Evolutionary conservation across 2,113 vertebrate species (phyloP).

Genomic region (Paramisgurnus dabryanus): DNA sequence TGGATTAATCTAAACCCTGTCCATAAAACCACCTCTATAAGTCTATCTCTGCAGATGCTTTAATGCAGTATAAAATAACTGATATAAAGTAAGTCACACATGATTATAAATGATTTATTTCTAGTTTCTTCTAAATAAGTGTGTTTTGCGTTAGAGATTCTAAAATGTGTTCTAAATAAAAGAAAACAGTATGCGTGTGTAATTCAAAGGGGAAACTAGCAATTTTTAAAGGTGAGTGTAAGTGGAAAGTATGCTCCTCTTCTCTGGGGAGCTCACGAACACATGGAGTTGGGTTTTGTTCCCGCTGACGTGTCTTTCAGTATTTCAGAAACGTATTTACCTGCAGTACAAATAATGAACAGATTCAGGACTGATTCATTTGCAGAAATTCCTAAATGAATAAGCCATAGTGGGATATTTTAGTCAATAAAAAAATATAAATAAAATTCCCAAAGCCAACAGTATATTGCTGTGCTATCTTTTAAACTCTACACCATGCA

Average conservation of each 20-base stretch:
- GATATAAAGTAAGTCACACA: too few relatives aligned
- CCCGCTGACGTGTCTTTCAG: slow-evolving; percentile 29
- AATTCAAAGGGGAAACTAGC: not conserved
- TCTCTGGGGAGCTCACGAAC: slow-evolving; percentile 61
- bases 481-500: slow-evolving; percentile 20
- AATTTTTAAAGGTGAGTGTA: slow-evolving; percentile 50
- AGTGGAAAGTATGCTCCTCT: slow-evolving; percentile 30
- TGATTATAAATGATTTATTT: too few relatives aligned
- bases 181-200: not conserved
- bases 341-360: too few relatives aligned
- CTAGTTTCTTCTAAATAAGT: too few relatives aligned
- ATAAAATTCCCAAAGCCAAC: not conserved
- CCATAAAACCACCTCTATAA: too few relatives aligned
- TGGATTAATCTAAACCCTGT: too few relatives aligned
- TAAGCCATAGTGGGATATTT: too few relatives aligned
- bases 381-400: too few relatives aligned
- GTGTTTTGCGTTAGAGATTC: not conserved
- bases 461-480: slow-evolving; percentile 7
- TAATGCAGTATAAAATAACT: too few relatives aligned
- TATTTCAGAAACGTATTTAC: too few relatives aligned
- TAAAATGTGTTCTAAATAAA: not conserved
- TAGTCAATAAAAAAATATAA: not conserved
- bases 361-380: too few relatives aligned
- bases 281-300: slow-evolving; percentile 57
- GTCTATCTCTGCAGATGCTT: too few relatives aligned